These are phyloP conservation scores for Lamellibrachia columna DNA, from an alignment of 2,888 invertebrate genomes.

Conservation along the genomic window DNA sequence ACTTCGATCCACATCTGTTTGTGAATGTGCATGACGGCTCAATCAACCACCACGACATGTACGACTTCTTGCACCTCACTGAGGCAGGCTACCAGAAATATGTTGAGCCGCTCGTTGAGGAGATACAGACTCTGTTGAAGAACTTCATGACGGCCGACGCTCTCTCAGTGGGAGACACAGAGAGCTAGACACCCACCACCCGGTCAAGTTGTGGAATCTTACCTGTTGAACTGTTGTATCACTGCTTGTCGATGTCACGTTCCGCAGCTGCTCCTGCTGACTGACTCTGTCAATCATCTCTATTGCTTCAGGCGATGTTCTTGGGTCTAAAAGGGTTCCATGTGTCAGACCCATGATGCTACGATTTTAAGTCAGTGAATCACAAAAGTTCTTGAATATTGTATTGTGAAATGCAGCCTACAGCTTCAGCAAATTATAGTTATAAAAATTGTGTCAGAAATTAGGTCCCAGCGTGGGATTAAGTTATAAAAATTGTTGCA, in stretches of 20 bases:
- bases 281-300: neutral
- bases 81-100: constrained; percentile 82
- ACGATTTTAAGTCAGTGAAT: neutral
- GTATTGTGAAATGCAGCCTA: neutral
- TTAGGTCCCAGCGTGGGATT: neutral
- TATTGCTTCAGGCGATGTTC: neutral
- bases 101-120: constrained; percentile 61
- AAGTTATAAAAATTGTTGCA: neutral
- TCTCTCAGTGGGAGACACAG: constrained; percentile 34
- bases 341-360: neutral
- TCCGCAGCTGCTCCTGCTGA: neutral
- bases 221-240: neutral
- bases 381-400: neutral
- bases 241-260: neutral
- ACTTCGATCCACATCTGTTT: constrained; percentile 77
- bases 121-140: constrained; percentile 54
- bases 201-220: neutral
- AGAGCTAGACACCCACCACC: constrained; percentile 22
- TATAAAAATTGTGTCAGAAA: neutral
- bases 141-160: constrained; percentile 40
- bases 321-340: neutral
- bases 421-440: neutral
- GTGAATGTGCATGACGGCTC: constrained; percentile 68
- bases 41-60: constrained; percentile 90
- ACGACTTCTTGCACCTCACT: constrained; percentile 88